These are phyloP conservation scores for Clistopyga incitator DNA, from an alignment of 2,888 invertebrate genomes.

Conservation along the genomic window DNA sequence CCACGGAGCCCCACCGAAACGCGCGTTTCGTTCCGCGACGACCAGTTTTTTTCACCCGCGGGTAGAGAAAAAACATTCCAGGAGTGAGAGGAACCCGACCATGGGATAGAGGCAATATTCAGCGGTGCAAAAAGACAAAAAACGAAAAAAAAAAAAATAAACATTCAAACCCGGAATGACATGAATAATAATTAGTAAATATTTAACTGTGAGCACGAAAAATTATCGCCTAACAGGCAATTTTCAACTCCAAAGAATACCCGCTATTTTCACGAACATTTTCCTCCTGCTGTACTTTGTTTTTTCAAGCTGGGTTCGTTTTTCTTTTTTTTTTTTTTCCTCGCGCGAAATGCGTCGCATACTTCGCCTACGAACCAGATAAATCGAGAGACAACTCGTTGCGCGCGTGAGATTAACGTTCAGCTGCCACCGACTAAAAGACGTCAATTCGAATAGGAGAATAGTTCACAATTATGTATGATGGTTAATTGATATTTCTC, in stretches of 20 bases:
- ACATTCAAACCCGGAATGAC: slow-evolving; percentile 1
- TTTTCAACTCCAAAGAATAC: not conserved
- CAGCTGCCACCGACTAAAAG: not conserved
- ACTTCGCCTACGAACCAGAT: not conserved
- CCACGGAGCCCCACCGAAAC: slow-evolving; percentile 31
- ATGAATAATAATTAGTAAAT: slow-evolving; percentile 34
- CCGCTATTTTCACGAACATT: not conserved
- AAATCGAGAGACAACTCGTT: not conserved
- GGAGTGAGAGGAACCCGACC: slow-evolving; percentile 3
- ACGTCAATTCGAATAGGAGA: not conserved
- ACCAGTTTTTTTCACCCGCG: slow-evolving; percentile 17
- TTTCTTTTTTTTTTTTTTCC: not conserved
- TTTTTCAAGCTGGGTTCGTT: too few species aligned
- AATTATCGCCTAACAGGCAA: slow-evolving; percentile 17
- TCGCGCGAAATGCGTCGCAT: not conserved
- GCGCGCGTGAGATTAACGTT: not conserved
- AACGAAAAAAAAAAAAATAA: slow-evolving; percentile 2
- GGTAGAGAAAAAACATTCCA: slow-evolving; percentile 23
- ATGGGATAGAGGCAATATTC: slow-evolving; percentile 23
- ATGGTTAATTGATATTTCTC: too few species aligned
- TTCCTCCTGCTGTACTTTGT: not conserved
- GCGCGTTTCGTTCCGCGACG: slow-evolving; percentile 37
- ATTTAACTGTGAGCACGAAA: slow-evolving; percentile 25
- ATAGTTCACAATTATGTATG: not conserved
- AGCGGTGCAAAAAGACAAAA: not conserved